Conservation (phyloP, 2,113 vertebrate genomes). For the Campylorhamphus procurvoides region DNA sequence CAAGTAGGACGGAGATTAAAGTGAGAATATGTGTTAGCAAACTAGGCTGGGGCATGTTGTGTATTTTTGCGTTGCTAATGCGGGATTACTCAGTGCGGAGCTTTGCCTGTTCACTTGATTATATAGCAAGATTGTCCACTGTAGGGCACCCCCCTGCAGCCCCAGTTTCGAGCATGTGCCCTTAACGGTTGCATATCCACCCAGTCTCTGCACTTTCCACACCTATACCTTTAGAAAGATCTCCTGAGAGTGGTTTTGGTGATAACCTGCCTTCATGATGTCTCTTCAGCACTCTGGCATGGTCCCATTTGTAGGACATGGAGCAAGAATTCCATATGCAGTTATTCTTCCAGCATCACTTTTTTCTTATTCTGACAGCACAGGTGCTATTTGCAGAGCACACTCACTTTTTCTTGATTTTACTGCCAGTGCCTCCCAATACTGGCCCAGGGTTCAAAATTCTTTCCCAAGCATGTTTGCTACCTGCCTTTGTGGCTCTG, state of each 20-base stretch:
- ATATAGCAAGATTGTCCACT: not conserved
- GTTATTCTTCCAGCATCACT: not conserved
- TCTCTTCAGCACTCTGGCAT: not conserved
- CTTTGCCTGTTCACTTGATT: not conserved
- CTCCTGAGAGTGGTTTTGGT: not conserved
- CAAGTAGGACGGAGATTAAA: not conserved
- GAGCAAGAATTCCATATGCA: not conserved
- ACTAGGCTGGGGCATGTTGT: not conserved
- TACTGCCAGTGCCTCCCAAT: not conserved
- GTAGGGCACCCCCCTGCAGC: not conserved
- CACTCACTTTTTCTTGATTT: not conserved
- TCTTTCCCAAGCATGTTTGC: not conserved
- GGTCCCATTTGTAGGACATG: not conserved
- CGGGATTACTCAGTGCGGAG: not conserved
- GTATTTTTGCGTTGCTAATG: not conserved
- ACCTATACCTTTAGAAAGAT: not conserved
- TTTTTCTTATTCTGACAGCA: not conserved
- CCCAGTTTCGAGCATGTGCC: not conserved
- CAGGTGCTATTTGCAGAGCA: not conserved
- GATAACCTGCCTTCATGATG: not conserved
- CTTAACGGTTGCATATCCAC: not conserved
- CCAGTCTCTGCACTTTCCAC: not conserved
- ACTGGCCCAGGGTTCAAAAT: not conserved
- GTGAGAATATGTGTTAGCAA: not conserved
- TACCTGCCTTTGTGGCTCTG: not conserved